phyloP scores from a whole-genome alignment of 2,113 vertebrate species.

The Xiphias gladius region DNA sequence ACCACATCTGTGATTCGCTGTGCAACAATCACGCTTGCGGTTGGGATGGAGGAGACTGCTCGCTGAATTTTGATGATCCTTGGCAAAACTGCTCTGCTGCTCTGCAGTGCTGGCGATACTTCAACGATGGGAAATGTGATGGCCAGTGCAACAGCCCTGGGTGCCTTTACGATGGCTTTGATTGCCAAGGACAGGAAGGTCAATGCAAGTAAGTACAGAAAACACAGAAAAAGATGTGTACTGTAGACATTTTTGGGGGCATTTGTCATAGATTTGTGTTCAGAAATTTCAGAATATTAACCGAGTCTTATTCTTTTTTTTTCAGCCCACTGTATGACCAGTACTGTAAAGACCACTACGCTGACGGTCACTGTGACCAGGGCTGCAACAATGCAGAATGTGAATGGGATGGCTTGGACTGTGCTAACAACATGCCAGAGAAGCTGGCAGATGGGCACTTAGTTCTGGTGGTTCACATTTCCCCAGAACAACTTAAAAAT shows the following conservation, averaged over 20 bases:
- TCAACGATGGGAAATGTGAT: slow-evolving; percentile 94
- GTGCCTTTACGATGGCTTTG: slow-evolving; percentile 98
- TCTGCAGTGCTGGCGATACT: slow-evolving; percentile 98
- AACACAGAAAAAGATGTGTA: not conserved
- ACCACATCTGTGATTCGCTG: slow-evolving; percentile 90
- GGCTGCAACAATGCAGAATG: slow-evolving; percentile 98
- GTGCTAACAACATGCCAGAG: slow-evolving; percentile 92
- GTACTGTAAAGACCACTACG: slow-evolving; percentile 98
- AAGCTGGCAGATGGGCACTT: slow-evolving; percentile 92
- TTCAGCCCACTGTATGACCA: slow-evolving; percentile 96
- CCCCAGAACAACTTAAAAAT: slow-evolving; percentile 92
- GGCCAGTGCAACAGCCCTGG: slow-evolving; percentile 92
- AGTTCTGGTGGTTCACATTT: slow-evolving; percentile 94
- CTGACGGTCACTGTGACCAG: slow-evolving; percentile 96
- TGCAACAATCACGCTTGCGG: slow-evolving; percentile 96
- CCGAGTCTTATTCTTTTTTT: not conserved
- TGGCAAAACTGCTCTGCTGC: slow-evolving; percentile 97
- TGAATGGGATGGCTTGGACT: slow-evolving; percentile 98
- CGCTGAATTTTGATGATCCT: slow-evolving; percentile 95
- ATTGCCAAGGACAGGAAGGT: slow-evolving; percentile 92
- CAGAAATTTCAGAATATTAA: slow-evolving; percentile 35
- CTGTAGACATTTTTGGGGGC: not conserved
- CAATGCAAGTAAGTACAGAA: slow-evolving; percentile 95
- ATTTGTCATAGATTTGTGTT: not conserved
- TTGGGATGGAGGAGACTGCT: slow-evolving; percentile 98